Base-by-base conservation (phyloP, 2,113 vertebrate species). In the Mesembrinibis cayennensis region DNA sequence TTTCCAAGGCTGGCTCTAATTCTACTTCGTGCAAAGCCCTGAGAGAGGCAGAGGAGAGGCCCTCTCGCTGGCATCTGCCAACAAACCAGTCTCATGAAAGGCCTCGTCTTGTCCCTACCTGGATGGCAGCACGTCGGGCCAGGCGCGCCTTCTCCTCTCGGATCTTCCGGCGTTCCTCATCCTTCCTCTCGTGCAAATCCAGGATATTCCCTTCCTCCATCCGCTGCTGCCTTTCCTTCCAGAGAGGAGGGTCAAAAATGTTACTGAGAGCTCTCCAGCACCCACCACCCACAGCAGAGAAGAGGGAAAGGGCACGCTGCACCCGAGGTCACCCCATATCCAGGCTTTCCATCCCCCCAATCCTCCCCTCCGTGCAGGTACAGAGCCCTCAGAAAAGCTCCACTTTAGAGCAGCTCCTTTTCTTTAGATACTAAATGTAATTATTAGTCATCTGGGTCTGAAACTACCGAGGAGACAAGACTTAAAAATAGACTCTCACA, bases 111-210 rank as follows among this genome's bases (percentile, higher is more conserved):
- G 5, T 4, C 52, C 52, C 66, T 92, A 99, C 99, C 99, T 99
- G 98, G 76, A 99, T 98, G 80, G 99, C 99, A 8, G 98, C 98
- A 2, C 97, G 97, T 16, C 99, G 98, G 14, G 99, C 99, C 80
- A 98, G 97, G 2, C 98, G 99, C 0, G 99, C 99, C 94, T 99
- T 99, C 97, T 99, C 99, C 93, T 99, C 99, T 5, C 99, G 98
- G 87, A 98, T 98, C n/a, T 94, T 98, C 73, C 91, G 98, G 52
- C 99, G 97, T 6, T 99, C 99, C 8, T 98, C 98, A 0, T 98
- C 98, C 83, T 97, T 98, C 90, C 95, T 98, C 79, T 95, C 98
- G 18, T 97, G 97, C 44, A 96, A 89, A 78, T 97, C 98, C 49
- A 98, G 59, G 36, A 97, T 53, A 30, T 74, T 97, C 42, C 97